A percentile compares a stretch with the other conserved stretches of the same genome.
Evolutionary conservation across 2,113 vertebrate genomes (phyloP).

Genomic region (Tragulus kanchil): DNA sequence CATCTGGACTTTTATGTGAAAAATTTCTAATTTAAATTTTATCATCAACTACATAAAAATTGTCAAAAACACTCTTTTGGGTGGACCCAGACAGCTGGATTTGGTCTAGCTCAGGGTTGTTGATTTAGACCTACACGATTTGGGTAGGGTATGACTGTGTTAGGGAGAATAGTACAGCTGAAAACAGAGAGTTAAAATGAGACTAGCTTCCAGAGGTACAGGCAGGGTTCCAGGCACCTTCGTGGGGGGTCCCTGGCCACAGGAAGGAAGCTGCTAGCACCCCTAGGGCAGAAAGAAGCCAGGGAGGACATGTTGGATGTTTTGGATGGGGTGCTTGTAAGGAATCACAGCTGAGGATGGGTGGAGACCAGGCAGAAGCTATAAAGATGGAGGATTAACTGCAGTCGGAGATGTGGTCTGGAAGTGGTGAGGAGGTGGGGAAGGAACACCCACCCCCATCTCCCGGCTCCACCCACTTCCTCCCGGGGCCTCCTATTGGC

Average conservation of each 20-base stretch:
- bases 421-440: too few species aligned
- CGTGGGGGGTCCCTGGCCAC: neutral
- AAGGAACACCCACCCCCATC: neutral
- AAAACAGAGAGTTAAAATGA: neutral
- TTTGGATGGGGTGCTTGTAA: neutral
- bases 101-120: neutral
- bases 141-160: neutral
- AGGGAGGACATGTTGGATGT: neutral
- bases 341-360: neutral
- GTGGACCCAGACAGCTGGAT: neutral
- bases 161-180: rapidly evolving
- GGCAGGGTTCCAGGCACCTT: neutral
- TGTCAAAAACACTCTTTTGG: neutral
- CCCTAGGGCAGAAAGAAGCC: neutral
- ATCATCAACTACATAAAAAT: neutral
- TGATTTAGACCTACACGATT: neutral
- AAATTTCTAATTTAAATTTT: neutral
- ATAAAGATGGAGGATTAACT: neutral
- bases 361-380: neutral
- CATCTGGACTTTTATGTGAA: neutral
- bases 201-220: neutral
- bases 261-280: neutral
- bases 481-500: neutral
- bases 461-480: neutral
- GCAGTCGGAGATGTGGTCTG: too few species aligned